Evolutionary conservation across 2,888 invertebrate genomes (phyloP), one percentile per base, ranked within the genome.

Genomic region (Rhingia rostrata): DNA sequence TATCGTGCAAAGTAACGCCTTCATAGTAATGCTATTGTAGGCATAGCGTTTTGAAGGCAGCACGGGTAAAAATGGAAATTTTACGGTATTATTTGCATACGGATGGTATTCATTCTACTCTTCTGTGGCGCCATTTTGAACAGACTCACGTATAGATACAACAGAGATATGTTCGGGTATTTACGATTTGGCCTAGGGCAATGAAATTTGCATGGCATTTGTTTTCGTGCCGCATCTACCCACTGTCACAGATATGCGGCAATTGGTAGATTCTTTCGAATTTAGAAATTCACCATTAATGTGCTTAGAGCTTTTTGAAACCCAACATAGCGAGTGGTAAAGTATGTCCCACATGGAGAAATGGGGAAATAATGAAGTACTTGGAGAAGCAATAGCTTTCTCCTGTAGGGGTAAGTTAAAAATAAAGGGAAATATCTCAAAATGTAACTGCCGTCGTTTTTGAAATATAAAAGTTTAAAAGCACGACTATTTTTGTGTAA

Each of bases 181-280:
- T 69, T 37, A n/a, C 10, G 49, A 66, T 83, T 66, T 78, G 53
- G 49, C 47, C 73, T 56, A 66, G 67, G 72, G 43, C 67, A 78
- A 83, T 78, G 47, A 63, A 78, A 78, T 83, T 78, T 83, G 49
- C 66, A 70, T 77, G 33, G 10, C 43, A 77, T 77, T 77, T 72
- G 60, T 61, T 61, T 82, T 51, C 32, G 32, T 78, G 64, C 61
- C 70, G 66, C 78, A 66, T 73, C 72, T 56, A 51, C 78, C 78
- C 70, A 22, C 22, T 22, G 22, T 22, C 22, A 82, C 77, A 60
- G 30, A 51, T 41, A 47, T 54, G 64, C 64, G 77, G 64, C 51
- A 66, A 53, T 49, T 66, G 14, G n/a, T 37, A 72, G 78, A 72
- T 78, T 78, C 61, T 47, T 37, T 49, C 39, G 22, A 12, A 30